These are phyloP conservation scores for Mus minutoides DNA, from an alignment of 2,797 vertebrate species.

Conservation along the genomic window DNA sequence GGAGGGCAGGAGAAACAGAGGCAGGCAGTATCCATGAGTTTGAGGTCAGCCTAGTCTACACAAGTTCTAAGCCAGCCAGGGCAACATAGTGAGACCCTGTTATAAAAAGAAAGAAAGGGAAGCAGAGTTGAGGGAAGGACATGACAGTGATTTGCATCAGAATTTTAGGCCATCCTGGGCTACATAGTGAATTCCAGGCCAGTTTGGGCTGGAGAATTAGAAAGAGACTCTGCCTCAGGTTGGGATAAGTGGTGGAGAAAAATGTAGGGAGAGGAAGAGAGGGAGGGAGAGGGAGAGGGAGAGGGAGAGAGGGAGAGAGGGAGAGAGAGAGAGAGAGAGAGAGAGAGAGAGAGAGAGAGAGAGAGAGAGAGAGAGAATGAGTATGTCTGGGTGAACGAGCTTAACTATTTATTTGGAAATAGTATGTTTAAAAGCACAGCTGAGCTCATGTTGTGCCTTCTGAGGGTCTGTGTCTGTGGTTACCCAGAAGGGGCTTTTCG, in stretches of 20 bases:
- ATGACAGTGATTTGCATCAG: neutral
- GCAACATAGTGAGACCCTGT: neutral
- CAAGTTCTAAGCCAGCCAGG: neutral
- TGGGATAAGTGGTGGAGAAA: neutral
- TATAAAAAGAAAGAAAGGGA: neutral
- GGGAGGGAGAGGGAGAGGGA: neutral
- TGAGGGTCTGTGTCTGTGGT: neutral
- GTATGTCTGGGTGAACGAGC: neutral
- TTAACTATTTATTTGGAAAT: constrained; percentile 27
- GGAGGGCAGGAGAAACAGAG: neutral
- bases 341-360: neutral
- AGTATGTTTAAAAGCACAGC: neutral
- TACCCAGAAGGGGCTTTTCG: neutral
- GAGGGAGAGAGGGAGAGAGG: no score
- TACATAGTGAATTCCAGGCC: neutral
- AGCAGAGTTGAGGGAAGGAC: neutral
- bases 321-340: neutral
- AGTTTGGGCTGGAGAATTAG: neutral
- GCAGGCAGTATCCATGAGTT: neutral
- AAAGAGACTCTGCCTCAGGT: neutral
- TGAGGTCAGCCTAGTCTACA: neutral
- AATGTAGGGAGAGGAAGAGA: neutral
- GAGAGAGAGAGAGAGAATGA: no score
- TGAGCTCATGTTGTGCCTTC: neutral
- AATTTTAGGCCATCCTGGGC: neutral